Base-by-base conservation (phyloP, 2,113 vertebrate species). In the Podocnemis expansa region DNA sequence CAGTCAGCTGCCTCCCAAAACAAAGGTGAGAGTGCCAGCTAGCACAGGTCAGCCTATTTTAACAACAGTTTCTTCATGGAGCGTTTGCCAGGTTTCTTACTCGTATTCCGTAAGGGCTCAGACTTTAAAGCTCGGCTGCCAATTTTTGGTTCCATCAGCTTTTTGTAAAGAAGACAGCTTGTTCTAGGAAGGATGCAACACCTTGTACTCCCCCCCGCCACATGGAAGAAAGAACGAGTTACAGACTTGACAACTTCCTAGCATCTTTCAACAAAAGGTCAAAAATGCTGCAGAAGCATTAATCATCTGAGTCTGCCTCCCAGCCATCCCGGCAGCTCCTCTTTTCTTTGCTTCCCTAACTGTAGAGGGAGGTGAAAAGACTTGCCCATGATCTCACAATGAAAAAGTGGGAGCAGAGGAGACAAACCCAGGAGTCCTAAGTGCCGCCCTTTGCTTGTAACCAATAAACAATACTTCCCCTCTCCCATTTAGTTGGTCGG, bases 81-180 rank as follows among this genome's bases (percentile, higher is more conserved):
- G 73, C 80, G 45, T 85, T 52, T 89, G 87, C 49, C 47, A 94
- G 52, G 4, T 85, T 83, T 78, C 63, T 34, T 38, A 78, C 10
- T 85, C 60, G 58, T 47, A 78, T 63, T 6, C 24, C 14, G 25
- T 19, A 12, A 83, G 55, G 75, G 87, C 87, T 51, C 54, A 87
- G 34, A 38, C 63, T 38, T 75, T 91, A 43, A 91, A 91, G 56
- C 60, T 10, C 56, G 54, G 45, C 8, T 88, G 52, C 55, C 45
- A 3, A 27, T 89, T 38, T 91, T 94, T 58, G 29, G 19, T 78
- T 84, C 41, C 86, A 84, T 45, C 55, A 80, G 79, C 22, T 67
- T 78, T 93, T 90, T 93, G 76, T 89, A 78, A 93, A 83, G 75
- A 78, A 80, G 84, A 51, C 83, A 91, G 67, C 78, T 92, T 88